These are phyloP conservation scores for Gymnarchus niloticus DNA, from an alignment of 2,113 vertebrate genomes.

Conservation along the genomic window DNA sequence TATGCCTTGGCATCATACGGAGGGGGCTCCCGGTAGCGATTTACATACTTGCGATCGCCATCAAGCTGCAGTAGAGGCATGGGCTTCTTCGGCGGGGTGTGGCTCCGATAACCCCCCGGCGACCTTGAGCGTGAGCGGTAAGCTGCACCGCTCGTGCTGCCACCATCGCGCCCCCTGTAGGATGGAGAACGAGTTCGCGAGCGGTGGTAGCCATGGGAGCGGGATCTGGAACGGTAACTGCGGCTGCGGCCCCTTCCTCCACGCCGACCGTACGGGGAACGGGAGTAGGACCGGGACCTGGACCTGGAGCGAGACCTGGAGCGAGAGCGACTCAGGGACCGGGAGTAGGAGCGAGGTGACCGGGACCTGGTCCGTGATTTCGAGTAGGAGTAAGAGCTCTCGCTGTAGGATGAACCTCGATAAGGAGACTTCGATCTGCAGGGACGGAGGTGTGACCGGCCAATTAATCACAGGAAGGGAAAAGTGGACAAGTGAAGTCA, in stretches of 20 bases:
- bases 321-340: slow-evolving; percentile 83
- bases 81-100: slow-evolving; percentile 78
- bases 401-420: slow-evolving; percentile 75
- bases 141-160: slow-evolving; percentile 37
- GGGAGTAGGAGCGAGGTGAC: slow-evolving; percentile 71
- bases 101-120: slow-evolving; percentile 64
- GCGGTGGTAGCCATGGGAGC: slow-evolving; percentile 78
- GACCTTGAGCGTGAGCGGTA: slow-evolving; percentile 79
- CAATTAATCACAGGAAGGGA: not conserved
- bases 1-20: slow-evolving; percentile 79
- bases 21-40: slow-evolving; percentile 72
- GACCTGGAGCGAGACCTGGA: slow-evolving; percentile 83
- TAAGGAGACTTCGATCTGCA: slow-evolving; percentile 89
- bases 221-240: slow-evolving; percentile 72
- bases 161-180: slow-evolving; percentile 53
- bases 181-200: slow-evolving; percentile 82
- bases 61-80: slow-evolving; percentile 60
- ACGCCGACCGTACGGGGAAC: slow-evolving; percentile 70
- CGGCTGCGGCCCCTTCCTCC: slow-evolving; percentile 71
- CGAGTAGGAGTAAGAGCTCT: slow-evolving; percentile 78
- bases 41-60: slow-evolving; percentile 68
- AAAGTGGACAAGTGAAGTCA: not conserved
- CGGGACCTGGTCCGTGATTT: slow-evolving; percentile 84
- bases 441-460: slow-evolving; percentile 33
- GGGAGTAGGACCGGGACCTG: slow-evolving; percentile 77